phyloP scores from a whole-genome alignment of 2,797 vertebrate species.

The Sciurus vulgaris region DNA sequence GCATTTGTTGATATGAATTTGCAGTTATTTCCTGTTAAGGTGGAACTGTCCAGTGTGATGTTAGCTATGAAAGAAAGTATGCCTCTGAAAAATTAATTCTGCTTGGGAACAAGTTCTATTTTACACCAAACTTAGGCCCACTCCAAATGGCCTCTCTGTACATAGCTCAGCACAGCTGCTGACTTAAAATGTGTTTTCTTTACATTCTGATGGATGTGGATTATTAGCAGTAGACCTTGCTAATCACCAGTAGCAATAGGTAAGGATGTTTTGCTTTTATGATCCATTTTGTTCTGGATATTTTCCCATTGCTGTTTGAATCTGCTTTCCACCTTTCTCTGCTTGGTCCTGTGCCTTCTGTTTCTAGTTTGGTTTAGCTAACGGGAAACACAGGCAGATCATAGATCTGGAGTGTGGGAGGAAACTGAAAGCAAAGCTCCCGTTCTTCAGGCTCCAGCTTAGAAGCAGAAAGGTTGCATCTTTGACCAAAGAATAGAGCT shows the following conservation, averaged over 20 bases:
- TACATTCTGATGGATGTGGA: not conserved
- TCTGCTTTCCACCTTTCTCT: not conserved
- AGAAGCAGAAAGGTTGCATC: not conserved
- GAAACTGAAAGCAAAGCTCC: not conserved
- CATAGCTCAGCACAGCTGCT: not conserved
- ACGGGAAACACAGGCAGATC: not conserved
- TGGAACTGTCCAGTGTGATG: not conserved
- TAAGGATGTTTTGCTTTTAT: not conserved
- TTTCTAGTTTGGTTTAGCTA: not conserved
- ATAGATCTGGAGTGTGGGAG: not conserved
- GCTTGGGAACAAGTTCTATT: not conserved
- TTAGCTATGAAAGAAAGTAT: not conserved
- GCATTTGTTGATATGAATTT: not conserved
- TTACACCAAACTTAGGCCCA: conserved; percentile 6
- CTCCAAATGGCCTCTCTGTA: not conserved
- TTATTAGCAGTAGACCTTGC: not conserved
- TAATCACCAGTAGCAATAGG: not conserved
- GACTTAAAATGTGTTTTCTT: not conserved
- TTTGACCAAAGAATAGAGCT: not conserved
- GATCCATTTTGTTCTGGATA: not conserved
- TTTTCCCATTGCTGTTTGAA: not conserved
- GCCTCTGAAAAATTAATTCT: not conserved
- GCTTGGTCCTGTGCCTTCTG: not conserved
- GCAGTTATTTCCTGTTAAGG: not conserved
- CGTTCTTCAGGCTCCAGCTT: not conserved